Evolutionary conservation across 2,797 vertebrate genomes (phyloP), one percentile per base, ranked within the genome.

Genomic region (Glossophaga mutica): DNA sequence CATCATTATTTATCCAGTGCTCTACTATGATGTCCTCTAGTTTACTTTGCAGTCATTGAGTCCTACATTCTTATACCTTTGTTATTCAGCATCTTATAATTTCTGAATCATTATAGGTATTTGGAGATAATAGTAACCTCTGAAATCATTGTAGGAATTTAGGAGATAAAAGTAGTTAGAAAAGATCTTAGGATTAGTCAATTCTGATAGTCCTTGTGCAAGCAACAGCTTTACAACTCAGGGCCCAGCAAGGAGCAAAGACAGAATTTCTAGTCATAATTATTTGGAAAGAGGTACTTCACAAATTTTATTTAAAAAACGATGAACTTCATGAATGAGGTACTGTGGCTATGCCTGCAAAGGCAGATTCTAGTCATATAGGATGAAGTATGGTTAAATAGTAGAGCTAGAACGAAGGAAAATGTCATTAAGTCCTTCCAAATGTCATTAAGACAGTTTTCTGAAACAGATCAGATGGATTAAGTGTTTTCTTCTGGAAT

Each of bases 401-500:
- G 46, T 37, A 67, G 29, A 92, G 37, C 48, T 67, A 3, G 48
- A 94, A 87, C 24, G 12, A 85, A 92, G 34, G 46, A 78, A 90
- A 94, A 90, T 95, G 42, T 78, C 46, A 68, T 77, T 83, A 94
- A 92, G 34, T 59, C 10, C 3, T 73, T 96, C 26, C 37, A 96
- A 42, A 91, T 94, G 42, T 68, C 42, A 92, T 89, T 90, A 94
- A 95, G 44, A 55, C 5, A 73, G 44, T 81, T 34, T 87, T 84
- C 46, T 90, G 16, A 9, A 79, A 83, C 19, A 95, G 76, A 92
- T 93, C 48, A 46, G 62, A 52, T 83, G 37, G 19, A 92, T 84
- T 94, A 83, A 88, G 92, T 93, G 39, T 79, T 95, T 68, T 29
- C 65, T 92, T 95, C 71, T 42, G 90, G 57, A 10, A 55, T 87